Evolutionary conservation across 2,797 vertebrate genomes (phyloP).

Genomic region (Jordanella pulchra): DNA sequence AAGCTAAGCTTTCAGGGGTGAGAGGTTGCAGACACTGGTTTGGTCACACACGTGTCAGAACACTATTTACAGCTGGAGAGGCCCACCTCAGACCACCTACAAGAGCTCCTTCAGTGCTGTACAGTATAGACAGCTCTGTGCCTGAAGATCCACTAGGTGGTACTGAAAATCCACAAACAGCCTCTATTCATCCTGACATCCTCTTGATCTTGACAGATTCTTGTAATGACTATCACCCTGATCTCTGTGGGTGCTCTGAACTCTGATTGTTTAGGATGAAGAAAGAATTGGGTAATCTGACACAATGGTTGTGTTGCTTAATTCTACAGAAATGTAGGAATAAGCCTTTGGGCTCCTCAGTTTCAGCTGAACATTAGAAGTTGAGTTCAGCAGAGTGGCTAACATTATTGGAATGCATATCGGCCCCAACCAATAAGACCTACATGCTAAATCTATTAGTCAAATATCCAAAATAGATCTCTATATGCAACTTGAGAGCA

Average conservation of each 20-base stretch:
- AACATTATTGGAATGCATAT: slow-evolving; percentile 63
- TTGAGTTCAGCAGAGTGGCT: slow-evolving; percentile 51
- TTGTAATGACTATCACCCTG: slow-evolving; percentile 14
- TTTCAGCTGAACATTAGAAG: slow-evolving; percentile 62
- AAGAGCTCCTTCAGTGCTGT: slow-evolving; percentile 25
- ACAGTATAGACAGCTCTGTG: slow-evolving; percentile 24
- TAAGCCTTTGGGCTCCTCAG: slow-evolving; percentile 54
- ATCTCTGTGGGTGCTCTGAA: slow-evolving; percentile 17
- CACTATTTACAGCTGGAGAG: slow-evolving; percentile 74
- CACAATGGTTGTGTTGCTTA: slow-evolving; percentile 6
- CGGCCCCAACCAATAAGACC: slow-evolving; percentile 46
- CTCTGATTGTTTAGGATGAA: slow-evolving; percentile 19
- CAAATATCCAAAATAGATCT: slow-evolving; percentile 68
- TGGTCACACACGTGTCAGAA: slow-evolving; percentile 75
- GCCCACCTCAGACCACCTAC: slow-evolving; percentile 74
- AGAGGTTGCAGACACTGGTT: slow-evolving; percentile 63
- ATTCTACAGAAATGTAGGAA: slow-evolving; percentile 45
- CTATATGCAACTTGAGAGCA: slow-evolving; percentile 60
- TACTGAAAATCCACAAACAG: slow-evolving; percentile 32
- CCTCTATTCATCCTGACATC: slow-evolving; percentile 7
- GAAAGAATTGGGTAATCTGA: background rate
- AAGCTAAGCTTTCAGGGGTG: slow-evolving; percentile 63
- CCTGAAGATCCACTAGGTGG: slow-evolving; percentile 65
- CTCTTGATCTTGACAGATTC: slow-evolving; percentile 2
- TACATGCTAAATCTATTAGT: slow-evolving; percentile 70